Evolutionary conservation across 2,888 invertebrate species (phyloP).

Genomic region (Linnaemya tessellans): DNA sequence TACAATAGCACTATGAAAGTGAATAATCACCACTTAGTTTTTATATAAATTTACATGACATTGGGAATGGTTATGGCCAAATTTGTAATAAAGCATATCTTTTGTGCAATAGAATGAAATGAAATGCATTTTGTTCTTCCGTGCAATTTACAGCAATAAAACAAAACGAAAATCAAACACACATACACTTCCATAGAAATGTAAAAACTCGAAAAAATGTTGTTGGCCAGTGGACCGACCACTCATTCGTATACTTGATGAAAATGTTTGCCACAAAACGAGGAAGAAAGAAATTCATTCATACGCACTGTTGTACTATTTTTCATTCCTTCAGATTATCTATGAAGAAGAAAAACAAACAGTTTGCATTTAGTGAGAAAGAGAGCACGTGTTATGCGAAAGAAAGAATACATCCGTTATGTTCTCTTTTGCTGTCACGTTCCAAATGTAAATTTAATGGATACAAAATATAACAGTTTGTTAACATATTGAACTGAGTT

Average conservation of each 20-base stretch:
- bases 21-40: background rate
- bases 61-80: constrained; percentile 65
- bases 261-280: constrained; percentile 24
- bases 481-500: constrained; percentile 21
- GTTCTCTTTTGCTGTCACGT: constrained; percentile 48
- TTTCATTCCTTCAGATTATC: constrained; percentile 14
- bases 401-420: constrained; percentile 4
- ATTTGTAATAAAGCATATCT: constrained; percentile 46
- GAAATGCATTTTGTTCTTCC: constrained; percentile 31
- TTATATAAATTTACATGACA: constrained; percentile 24
- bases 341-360: constrained; percentile 11
- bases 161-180: background rate
- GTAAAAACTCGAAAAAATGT: background rate
- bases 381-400: constrained; percentile 65
- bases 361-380: constrained; percentile 33
- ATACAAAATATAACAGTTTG: constrained; percentile 49
- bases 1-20: background rate
- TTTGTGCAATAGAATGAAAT: constrained; percentile 22
- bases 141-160: constrained; percentile 34
- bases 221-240: background rate
- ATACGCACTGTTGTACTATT: constrained; percentile 64
- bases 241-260: constrained; percentile 58
- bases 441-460: constrained; percentile 5
- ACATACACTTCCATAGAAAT: constrained; percentile 1
- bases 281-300: constrained; percentile 60